phyloP scores from a whole-genome alignment of 2,113 vertebrate species.

The Pedionomus torquatus region DNA sequence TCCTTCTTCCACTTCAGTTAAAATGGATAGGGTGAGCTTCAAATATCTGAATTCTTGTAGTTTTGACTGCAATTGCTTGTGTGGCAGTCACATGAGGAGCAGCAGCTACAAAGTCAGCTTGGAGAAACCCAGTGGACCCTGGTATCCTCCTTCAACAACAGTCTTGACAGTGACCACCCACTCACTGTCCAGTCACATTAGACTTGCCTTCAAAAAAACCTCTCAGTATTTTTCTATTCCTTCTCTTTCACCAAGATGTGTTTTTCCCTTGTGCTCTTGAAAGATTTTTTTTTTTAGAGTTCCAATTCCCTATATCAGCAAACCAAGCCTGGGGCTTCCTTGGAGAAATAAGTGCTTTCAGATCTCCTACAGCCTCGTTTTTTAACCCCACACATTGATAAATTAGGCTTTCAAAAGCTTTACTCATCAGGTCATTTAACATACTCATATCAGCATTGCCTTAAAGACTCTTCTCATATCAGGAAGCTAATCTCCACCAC shows the following conservation, averaged over 20 bases:
- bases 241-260: accelerated
- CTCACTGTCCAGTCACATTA: background rate
- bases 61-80: background rate
- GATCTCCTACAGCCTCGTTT: background rate
- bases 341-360: background rate
- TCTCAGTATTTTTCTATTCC: background rate
- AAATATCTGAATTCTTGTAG: background rate
- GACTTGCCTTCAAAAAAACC: background rate
- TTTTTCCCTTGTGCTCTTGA: background rate
- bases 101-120: background rate
- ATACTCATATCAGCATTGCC: background rate
- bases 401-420: background rate
- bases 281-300: background rate
- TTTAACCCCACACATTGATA: background rate
- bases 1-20: background rate
- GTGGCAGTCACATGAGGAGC: background rate
- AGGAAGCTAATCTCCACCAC: background rate
- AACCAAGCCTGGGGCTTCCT: background rate
- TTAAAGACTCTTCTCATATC: background rate
- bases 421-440: background rate
- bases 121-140: background rate
- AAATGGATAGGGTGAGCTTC: background rate
- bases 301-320: background rate
- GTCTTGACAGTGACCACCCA: background rate
- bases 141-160: background rate